Evolutionary conservation across 2,888 invertebrate genomes (phyloP).

Genomic region (Vanessa cardui): DNA sequence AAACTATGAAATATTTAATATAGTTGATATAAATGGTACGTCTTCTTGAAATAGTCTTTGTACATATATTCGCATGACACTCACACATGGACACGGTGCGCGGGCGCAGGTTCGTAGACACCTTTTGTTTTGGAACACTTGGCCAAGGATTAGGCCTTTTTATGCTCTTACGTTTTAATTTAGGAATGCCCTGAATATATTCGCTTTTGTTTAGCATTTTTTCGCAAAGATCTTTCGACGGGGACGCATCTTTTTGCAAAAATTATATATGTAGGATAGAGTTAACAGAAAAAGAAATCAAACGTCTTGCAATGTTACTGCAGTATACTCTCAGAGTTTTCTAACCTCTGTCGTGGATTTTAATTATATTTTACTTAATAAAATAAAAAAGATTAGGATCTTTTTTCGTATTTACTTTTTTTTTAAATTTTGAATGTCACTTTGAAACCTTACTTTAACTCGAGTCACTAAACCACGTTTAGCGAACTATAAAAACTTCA

Average conservation of each 20-base stretch:
- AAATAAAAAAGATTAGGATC: neutral
- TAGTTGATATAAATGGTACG: neutral
- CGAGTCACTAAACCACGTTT: neutral
- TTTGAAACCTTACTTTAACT: neutral
- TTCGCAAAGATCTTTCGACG: neutral
- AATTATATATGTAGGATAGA: neutral
- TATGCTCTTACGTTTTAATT: constrained; percentile 33
- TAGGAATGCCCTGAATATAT: constrained; percentile 36
- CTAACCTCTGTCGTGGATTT: too few relatives aligned
- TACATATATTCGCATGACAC: constrained; percentile 40
- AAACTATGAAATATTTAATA: neutral
- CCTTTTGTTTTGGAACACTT: constrained; percentile 65
- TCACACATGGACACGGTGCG: constrained; percentile 48
- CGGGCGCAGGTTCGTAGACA: constrained; percentile 57
- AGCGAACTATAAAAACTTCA: neutral
- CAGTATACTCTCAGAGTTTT: too few relatives aligned
- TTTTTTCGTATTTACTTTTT: neutral
- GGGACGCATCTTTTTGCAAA: neutral
- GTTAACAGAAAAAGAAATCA: too few relatives aligned
- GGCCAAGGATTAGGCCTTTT: constrained; percentile 56
- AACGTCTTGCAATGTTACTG: too few relatives aligned
- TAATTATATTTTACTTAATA: too few relatives aligned
- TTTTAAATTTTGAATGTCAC: constrained; percentile 5
- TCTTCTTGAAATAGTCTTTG: constrained; percentile 33
- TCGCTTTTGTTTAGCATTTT: constrained; percentile 25